These are phyloP conservation scores for Autographa gamma DNA, from an alignment of 2,888 invertebrate species.

Conservation along the genomic window DNA sequence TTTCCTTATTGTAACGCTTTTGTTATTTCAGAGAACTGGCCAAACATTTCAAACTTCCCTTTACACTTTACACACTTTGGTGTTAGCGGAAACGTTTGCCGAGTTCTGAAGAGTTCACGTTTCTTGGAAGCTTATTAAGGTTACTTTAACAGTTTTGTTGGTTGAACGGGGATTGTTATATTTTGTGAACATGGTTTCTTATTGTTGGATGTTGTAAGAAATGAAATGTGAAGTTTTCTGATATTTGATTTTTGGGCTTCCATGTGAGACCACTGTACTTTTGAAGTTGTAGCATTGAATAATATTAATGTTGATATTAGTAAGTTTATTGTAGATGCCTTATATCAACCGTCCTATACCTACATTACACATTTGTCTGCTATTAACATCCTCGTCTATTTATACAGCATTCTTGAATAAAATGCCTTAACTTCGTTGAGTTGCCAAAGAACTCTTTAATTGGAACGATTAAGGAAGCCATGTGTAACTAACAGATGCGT, in stretches of 20 bases:
- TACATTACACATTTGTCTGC: background rate
- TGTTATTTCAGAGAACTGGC: background rate
- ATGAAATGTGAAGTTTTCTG: background rate
- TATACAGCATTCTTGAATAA: background rate
- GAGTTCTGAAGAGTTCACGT: background rate
- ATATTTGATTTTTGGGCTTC: background rate
- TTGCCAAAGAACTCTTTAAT: background rate
- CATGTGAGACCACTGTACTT: too few species aligned
- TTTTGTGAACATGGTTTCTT: background rate
- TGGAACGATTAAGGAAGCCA: background rate
- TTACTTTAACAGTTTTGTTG: background rate
- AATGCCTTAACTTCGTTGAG: background rate
- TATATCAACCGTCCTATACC: too few species aligned
- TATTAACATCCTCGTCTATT: background rate
- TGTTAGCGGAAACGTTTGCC: background rate
- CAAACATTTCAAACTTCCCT: background rate
- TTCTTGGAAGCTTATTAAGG: slow-evolving; percentile 1
- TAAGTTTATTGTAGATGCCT: too few species aligned
- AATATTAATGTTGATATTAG: too few species aligned
- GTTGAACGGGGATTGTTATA: background rate
- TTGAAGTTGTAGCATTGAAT: too few species aligned
- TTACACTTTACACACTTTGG: background rate
- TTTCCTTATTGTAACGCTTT: slow-evolving; percentile 14
- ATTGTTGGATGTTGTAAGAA: background rate
- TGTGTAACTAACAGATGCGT: slow-evolving; percentile 1